A percentile compares a stretch with the other conserved stretches of the same genome.
These are phyloP conservation scores for Scolopax bukidnonensis DNA, from an alignment of 2,797 vertebrate genomes.

Conservation along the genomic window DNA sequence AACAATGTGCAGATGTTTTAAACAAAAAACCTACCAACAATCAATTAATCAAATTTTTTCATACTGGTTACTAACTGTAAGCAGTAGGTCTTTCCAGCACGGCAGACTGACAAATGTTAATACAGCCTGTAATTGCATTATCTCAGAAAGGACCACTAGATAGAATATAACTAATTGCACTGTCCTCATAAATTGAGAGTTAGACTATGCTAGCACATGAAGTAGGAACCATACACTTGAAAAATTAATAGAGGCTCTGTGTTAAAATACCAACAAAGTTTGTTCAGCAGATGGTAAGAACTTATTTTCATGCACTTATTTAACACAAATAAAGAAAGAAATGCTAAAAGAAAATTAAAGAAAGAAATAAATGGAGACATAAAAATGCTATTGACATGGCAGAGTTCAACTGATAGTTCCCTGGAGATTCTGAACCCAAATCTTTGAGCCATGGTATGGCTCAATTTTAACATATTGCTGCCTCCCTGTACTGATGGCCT, in stretches of 20 bases:
- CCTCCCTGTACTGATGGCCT: not conserved
- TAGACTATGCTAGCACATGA: not conserved
- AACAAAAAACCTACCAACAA: not conserved
- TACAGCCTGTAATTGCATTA: not conserved
- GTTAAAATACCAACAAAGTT: not conserved
- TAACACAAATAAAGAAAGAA: not conserved
- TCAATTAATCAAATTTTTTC: not conserved
- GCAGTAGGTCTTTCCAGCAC: not conserved
- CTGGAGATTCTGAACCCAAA: not conserved
- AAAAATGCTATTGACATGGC: not conserved
- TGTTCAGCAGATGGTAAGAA: not conserved
- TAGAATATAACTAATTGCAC: not conserved
- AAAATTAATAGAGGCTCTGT: not conserved
- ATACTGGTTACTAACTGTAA: not conserved
- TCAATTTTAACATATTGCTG: not conserved
- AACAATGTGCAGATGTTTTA: not conserved
- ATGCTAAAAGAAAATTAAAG: not conserved
- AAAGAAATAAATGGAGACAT: not conserved
- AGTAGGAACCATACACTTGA: not conserved
- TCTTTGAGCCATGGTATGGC: not conserved
- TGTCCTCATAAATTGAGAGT: not conserved
- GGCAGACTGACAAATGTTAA: not conserved
- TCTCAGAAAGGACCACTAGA: not conserved
- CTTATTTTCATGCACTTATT: not conserved
- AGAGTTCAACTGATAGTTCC: not conserved